Evolutionary conservation across 2,797 vertebrate genomes (phyloP).

Genomic region (Zonotrichia albicollis): DNA sequence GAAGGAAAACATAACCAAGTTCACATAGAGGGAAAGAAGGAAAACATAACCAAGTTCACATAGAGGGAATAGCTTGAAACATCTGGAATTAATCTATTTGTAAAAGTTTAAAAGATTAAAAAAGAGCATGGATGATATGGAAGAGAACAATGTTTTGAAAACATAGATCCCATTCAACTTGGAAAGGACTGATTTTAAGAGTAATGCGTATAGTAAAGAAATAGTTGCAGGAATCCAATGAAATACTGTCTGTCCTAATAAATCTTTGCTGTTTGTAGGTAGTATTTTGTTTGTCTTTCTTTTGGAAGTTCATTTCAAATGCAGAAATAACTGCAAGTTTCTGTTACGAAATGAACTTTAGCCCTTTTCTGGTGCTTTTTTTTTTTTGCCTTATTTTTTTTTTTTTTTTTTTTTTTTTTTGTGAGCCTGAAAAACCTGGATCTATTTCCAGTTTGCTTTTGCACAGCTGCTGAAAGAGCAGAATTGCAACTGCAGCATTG

Average conservation of each 20-base stretch:
- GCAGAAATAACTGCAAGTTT: neutral
- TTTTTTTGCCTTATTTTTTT: no score
- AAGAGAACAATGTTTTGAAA: neutral
- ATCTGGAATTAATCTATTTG: neutral
- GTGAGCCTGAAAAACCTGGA: neutral
- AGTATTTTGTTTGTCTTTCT: neutral
- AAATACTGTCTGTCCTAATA: neutral
- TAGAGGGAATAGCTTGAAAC: neutral
- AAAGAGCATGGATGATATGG: neutral
- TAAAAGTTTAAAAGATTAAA: neutral
- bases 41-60: neutral
- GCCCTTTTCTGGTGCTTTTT: neutral
- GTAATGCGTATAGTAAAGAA: neutral
- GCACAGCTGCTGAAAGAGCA: neutral
- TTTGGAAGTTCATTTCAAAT: neutral
- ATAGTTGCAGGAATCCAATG: neutral
- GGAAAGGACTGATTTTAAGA: neutral
- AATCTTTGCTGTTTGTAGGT: neutral
- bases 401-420: neutral
- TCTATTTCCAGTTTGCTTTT: neutral
- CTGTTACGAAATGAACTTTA: neutral
- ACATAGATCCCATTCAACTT: neutral
- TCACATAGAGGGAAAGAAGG: neutral
- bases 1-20: neutral
- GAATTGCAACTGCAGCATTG: neutral